These are phyloP conservation scores for Platycnemis pennipes DNA, from an alignment of 2,888 invertebrate species.

Conservation along the genomic window DNA sequence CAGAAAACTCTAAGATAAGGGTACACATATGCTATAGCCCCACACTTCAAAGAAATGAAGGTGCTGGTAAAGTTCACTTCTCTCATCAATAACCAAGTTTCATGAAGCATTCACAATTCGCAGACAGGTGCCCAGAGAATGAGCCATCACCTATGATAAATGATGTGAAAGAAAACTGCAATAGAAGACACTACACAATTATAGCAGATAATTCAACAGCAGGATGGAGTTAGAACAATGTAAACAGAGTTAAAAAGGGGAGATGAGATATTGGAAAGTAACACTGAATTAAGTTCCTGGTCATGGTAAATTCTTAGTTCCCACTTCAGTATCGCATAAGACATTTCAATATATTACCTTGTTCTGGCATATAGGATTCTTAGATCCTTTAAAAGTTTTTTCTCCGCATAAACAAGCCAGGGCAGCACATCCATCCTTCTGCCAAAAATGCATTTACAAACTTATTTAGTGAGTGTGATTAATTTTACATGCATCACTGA, in stretches of 20 bases:
- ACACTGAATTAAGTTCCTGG: not conserved
- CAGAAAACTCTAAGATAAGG: too few relatives aligned
- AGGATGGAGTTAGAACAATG: not conserved
- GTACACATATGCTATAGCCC: too few relatives aligned
- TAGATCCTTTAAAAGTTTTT: not conserved
- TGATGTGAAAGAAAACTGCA: not conserved
- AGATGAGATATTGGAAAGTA: not conserved
- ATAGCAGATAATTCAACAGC: not conserved
- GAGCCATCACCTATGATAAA: not conserved
- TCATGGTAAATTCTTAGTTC: not conserved
- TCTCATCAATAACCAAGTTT: not conserved
- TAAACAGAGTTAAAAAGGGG: not conserved
- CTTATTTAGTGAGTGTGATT: not conserved
- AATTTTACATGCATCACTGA: not conserved
- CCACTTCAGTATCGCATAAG: not conserved
- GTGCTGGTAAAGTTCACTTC: not conserved
- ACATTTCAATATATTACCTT: not conserved
- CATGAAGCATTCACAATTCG: not conserved
- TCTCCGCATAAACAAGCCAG: not conserved
- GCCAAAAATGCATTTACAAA: not conserved
- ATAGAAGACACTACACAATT: not conserved
- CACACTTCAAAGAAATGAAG: too few relatives aligned
- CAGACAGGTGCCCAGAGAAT: not conserved
- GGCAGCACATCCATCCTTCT: not conserved
- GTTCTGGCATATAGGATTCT: not conserved